phyloP scores from a whole-genome alignment of 1,140 invertebrate genomes.

The Cheumatopsyche charites region DNA sequence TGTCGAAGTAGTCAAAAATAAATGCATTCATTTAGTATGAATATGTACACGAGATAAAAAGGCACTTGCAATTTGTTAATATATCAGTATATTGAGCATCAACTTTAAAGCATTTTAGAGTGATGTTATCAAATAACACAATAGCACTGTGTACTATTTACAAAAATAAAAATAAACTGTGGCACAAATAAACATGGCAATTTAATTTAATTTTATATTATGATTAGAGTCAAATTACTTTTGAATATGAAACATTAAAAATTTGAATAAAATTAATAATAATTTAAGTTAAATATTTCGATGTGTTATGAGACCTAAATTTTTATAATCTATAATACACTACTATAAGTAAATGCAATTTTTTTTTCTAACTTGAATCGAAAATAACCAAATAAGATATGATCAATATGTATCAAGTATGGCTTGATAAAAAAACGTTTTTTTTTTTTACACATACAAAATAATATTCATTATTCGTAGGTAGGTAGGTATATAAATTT shows the following conservation, averaged over 20 bases:
- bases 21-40: background rate
- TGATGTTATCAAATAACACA: background rate
- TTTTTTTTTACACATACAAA: background rate
- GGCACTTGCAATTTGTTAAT: constrained; percentile 5
- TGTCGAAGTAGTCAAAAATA: constrained; percentile 5
- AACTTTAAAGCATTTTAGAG: background rate
- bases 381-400: too few relatives aligned
- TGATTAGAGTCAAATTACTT: too few relatives aligned
- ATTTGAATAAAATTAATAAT: too few relatives aligned
- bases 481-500: background rate
- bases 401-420: too few relatives aligned
- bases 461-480: background rate
- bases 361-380: too few relatives aligned
- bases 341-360: too few relatives aligned
- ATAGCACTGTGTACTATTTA: background rate
- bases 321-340: too few relatives aligned
- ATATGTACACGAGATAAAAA: background rate
- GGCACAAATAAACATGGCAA: constrained; percentile 24
- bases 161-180: background rate
- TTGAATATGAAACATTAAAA: too few relatives aligned
- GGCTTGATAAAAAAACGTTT: too few relatives aligned
- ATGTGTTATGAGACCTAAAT: too few relatives aligned
- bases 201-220: too few relatives aligned
- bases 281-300: too few relatives aligned
- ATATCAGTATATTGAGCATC: background rate